phyloP scores from a whole-genome alignment of 2,888 invertebrate genomes.

The Hyppa rectilinea region DNA sequence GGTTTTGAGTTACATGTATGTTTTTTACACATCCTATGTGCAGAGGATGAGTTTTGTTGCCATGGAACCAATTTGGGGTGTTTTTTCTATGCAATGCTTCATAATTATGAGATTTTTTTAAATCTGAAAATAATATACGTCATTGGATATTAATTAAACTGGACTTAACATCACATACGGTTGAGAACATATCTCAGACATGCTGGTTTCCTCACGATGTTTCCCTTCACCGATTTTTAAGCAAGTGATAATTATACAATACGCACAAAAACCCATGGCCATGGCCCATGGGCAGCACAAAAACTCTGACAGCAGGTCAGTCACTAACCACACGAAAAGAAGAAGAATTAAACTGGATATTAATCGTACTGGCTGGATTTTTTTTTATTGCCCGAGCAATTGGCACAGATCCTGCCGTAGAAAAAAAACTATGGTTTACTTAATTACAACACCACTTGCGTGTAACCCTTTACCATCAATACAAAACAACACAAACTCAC shows the following conservation, averaged over 20 bases:
- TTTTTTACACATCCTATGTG: neutral
- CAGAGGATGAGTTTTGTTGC: neutral
- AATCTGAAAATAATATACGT: neutral
- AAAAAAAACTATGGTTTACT: neutral
- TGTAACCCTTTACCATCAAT: neutral
- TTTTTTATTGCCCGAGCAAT: neutral
- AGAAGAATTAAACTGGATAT: no score
- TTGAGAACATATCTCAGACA: no score
- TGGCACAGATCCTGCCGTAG: neutral
- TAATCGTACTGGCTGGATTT: neutral
- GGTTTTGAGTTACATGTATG: conserved; percentile 14
- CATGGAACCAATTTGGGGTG: neutral
- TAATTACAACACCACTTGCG: neutral
- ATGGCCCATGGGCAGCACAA: no score
- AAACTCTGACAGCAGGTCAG: no score
- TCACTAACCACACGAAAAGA: no score
- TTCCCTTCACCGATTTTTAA: no score
- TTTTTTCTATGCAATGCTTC: neutral
- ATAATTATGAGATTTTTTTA: neutral
- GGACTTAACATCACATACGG: no score
- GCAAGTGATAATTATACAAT: no score
- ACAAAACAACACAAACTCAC: conserved; percentile 1
- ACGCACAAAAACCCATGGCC: no score
- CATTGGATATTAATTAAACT: neutral
- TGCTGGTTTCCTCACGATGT: no score